Conservation (phyloP, 2,113 vertebrate species). For the Crotophaga sulcirostris region DNA sequence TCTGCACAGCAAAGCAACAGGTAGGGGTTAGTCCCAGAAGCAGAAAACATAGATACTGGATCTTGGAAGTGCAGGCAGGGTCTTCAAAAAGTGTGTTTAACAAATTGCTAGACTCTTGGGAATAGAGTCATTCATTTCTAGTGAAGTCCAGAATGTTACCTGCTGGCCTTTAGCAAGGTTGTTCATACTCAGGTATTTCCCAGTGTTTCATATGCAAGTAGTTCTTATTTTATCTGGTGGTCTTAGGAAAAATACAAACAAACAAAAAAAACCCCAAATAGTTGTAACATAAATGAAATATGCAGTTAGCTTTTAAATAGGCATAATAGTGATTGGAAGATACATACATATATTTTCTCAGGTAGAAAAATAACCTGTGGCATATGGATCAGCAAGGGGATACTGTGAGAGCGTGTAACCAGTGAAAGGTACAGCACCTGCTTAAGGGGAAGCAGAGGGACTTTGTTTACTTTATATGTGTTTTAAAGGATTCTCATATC, state of each 20-base stretch:
- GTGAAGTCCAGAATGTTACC: background rate
- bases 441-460: background rate
- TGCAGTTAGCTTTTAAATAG: background rate
- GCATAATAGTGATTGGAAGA: background rate
- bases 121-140: background rate
- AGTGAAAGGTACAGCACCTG: background rate
- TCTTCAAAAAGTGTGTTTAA: background rate
- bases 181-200: background rate
- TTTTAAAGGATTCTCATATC: background rate
- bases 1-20: background rate
- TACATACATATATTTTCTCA: background rate
- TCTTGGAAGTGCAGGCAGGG: background rate
- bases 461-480: background rate
- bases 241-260: background rate
- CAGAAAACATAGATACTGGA: background rate
- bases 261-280: background rate
- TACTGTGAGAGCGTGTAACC: background rate
- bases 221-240: background rate
- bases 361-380: background rate
- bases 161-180: background rate
- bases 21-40: background rate
- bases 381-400: background rate
- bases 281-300: background rate
- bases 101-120: background rate
- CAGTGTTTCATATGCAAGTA: background rate